A percentile compares a stretch with the other conserved stretches of the same genome.
Conservation (phyloP, 2,797 vertebrate species). For the Macropus fuliginosus region DNA sequence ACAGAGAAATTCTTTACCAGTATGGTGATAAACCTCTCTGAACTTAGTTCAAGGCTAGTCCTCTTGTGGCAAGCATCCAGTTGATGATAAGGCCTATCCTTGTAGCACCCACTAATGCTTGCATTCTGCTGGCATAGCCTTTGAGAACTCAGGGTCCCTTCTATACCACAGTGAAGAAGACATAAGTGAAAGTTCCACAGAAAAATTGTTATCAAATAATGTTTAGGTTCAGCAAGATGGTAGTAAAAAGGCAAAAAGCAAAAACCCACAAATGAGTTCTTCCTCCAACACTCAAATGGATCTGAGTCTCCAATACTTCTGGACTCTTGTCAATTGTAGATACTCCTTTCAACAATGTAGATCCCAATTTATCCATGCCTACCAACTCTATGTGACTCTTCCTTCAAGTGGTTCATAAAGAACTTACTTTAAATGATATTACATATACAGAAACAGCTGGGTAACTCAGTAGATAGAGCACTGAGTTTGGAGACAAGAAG, state of each 20-base stretch:
- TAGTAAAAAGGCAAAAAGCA: too few species aligned
- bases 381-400: background rate
- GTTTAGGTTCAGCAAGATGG: background rate
- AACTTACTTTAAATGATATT: background rate
- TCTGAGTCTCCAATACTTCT: too few species aligned
- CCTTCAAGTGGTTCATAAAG: background rate
- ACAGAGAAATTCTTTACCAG: too few species aligned
- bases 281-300: too few species aligned
- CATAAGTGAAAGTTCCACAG: background rate
- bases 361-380: background rate
- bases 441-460: background rate
- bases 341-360: background rate
- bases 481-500: background rate
- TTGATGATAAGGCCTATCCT: background rate
- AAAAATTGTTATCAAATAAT: background rate
- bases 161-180: background rate
- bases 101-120: background rate
- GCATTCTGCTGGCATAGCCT: background rate
- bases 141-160: background rate
- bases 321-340: too few species aligned
- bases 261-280: too few species aligned
- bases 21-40: background rate
- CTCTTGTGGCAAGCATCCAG: background rate
- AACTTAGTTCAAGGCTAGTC: background rate
- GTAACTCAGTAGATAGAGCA: background rate